Base-by-base conservation (phyloP, 2,113 vertebrate species). In the Protomyctophum bolini region DNA sequence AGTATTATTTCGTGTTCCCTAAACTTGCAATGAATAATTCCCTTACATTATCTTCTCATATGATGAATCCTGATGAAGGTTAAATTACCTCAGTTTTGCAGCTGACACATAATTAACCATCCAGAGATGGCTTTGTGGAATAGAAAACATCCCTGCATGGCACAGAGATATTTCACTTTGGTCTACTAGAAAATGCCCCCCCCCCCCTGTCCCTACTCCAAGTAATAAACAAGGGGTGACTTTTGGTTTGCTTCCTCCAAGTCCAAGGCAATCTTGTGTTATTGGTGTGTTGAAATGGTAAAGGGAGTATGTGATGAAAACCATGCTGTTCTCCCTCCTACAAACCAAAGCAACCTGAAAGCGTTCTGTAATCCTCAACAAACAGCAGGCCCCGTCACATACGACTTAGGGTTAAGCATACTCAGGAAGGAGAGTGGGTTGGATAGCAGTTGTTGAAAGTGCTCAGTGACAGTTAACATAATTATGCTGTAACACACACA, bases 1-100 rank as follows among this genome's bases (percentile, higher is more conserved):
- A 85, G 58, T 47, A 54, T 83, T 86, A 83, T 84, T 86, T 86
- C 73, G 77, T 83, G 80, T 82, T 58, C 57, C 47, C 48, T 72
- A 88, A 87, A 86, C 83, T 87, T 80, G 80, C 80, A 81, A 89
- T 87, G 80, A 88, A 90, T 88, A 81, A 86, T 89, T 89, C 81
- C 72, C 82, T 87, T 66, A 65, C 81, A 90, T 88, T 85, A 86
- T 84, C 76, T 63, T 60, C 63, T 86, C 77, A 84, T 86, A 82
- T 83, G 86, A 81, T 88, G 67, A 52, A 69, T 75, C 58, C 63
- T 81, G 77, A 85, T 86, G 77, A 86, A 88, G 81, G 82, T 91
- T 86, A 86, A 89, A 85, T 84, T 73, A 87, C 86, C 82, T 80
- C 63, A 58, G 72, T 74, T 79, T 73, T 72, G 73, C 83, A 61